Base-by-base conservation (phyloP, 2,888 invertebrate species). In the Uloborus plumipes region DNA sequence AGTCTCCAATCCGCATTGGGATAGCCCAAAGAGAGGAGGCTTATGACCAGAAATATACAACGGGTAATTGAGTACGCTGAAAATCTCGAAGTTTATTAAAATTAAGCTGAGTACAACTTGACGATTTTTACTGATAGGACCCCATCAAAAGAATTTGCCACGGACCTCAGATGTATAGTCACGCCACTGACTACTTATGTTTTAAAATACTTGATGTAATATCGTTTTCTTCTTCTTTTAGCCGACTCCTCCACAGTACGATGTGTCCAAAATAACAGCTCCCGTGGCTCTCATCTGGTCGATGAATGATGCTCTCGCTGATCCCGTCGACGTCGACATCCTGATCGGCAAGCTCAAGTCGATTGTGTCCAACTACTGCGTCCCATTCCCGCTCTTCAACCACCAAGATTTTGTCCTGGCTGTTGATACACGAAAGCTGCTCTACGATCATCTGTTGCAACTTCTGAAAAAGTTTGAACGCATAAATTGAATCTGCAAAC, bases 181-280 rank as follows among this genome's bases (percentile, higher is more conserved):
- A n/a, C n/a, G n/a, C n/a, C n/a, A n/a, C n/a, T n/a, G n/a, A n/a
- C n/a, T n/a, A n/a, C n/a, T n/a, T n/a, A n/a, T n/a, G n/a, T n/a
- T 3, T 13, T 2, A 53, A 49, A 20, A 2, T 18, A 39, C 39
- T 31, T 1, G 39, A 39, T 39, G 11, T 39, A 39, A 39, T 11
- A 39, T 39, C 7, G 9, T n/a, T 50, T 71, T 6, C 51, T n/a
- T 62, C 16, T 20, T 51, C 65, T 39, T 49, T 69, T 47, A 82
- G 83, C 18, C 86, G 0, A 86, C 86, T 0, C 93, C 94, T 0
- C 93, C 94, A 0, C 89, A 90, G 74, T 94, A 94, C 86, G 90
- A 92, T 71, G 53, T 94, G 15, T 91, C 91, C 78, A 84, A 84
- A 15, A 92, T 94, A 67, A 91, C 91, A 11, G 89, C 92, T n/a